Base-by-base conservation (phyloP, 2,113 vertebrate genomes). In the Archilochus colubris region DNA sequence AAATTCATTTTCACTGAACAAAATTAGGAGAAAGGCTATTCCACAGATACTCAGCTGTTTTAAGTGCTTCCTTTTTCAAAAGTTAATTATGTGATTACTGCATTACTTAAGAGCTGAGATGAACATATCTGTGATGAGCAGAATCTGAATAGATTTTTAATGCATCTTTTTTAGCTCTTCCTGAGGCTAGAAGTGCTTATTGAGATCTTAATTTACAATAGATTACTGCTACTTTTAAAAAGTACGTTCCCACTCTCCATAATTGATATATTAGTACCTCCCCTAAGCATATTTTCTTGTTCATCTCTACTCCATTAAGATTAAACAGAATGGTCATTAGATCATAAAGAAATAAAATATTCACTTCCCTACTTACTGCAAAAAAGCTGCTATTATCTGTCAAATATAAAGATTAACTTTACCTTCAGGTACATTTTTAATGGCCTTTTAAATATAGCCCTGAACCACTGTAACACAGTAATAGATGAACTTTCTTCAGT, bases 311-410 rank as follows among this genome's bases (percentile, higher is more conserved):
- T 80, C 73, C 91, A 93, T 95, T 96, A 94, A 92, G 76, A 86
- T 97, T 94, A 96, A 96, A 59, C 86, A 94, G 88, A 93, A 87
- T 36, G 86, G 95, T 93, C 95, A 96, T 97, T 95, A 93, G 86
- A 95, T 97, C 90, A 93, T 93, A 90, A 95, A 94, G 92, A 96
- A 96, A 85, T 93, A 95, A 95, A 96, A 97, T 89, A 94, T 85
- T 94, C 94, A 81, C 88, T 97, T 90, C 15, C 9, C 76, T 82
- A 73, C 90, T 92, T 85, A 59, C 46, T 93, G 82, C 38, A 90
- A 85, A 95, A 94, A 95, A 66, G 76, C 91, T 90, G 59, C 82
- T 94, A 90, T 96, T 95, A 93, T 95, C 95, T 97, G 91, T 95
- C 96, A 96, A 93, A 88, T 90, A 75, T 54, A 89, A 93, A 97